Base-by-base conservation (phyloP, 2,888 invertebrate genomes). In the Cantharis lateralis region DNA sequence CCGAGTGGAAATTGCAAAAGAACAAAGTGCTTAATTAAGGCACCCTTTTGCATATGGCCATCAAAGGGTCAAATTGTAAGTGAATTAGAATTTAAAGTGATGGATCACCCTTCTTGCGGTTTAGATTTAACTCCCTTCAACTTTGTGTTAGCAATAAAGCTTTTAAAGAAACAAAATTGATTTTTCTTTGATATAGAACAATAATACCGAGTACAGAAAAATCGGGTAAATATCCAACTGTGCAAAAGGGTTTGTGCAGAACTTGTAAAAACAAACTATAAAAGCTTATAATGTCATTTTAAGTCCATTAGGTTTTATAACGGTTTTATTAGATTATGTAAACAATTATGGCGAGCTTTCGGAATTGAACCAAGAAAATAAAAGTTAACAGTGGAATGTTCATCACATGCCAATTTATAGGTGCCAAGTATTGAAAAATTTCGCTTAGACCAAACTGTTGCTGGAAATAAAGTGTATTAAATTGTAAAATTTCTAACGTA, bases 401-500 rank as follows among this genome's bases (percentile, higher is more conserved):
- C 48, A 48, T 48, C 48, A 48, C n/a, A 48, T 48, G n/a, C 48
- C 32, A 32, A 32, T 32, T 32, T 32, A 32, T 32, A 32, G 3
- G 32, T 32, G 32, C 32, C 48, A 48, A 48, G 48, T n/a, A 48
- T 48, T n/a, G 48, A 48, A 48, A 48, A 48, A n/a, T 48, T n/a
- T 1, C 9, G n/a, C 48, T 15, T 20, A n/a, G n/a, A 66, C 24
- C 16, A 24, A 66, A 66, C 64, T 66, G 64, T 66, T 66, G 64
- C 64, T 66, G 0, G 64, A 66, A 66, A 20, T 24, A 24, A 24
- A 20, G 64, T 66, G n/a, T 66, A 66, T 66, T 66, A 20, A 66
- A 66, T 20, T 24, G 64, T 66, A 20, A 64, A 66, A 66, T 18
- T 66, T 66, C 20, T 71, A 74, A 70, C 62, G 48, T 63, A 71